Evolutionary conservation across 2,797 vertebrate species (phyloP), one percentile per base, ranked within the genome.

Genomic region (Bufotes viridis): DNA sequence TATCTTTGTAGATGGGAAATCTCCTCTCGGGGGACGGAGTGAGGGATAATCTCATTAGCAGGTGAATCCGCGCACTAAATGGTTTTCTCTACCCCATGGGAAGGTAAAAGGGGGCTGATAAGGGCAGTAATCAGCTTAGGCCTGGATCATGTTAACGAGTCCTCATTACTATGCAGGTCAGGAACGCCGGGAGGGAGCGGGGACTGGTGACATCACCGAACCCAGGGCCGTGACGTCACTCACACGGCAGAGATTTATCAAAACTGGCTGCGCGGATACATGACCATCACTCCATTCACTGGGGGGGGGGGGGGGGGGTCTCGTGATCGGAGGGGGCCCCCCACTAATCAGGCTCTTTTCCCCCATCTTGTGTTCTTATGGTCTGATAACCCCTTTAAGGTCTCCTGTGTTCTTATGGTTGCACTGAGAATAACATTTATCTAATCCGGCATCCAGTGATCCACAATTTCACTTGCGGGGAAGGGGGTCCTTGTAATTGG

Each of bases 11-110:
- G 51, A 78, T 53, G 34, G 22, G 26, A 34, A 80, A 86, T 86
- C 74, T 53, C 60, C n/a, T 13, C 24, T 20, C 0, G 55, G 42
- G 42, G 18, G 84, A 29, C 15, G 15, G 65, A 20, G 9, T 4
- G 15, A 3, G 17, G 2, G 22, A 26, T 61, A 49, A 29, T 85
- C 87, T 55, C 42, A 89, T 89, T 89, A 88, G 67, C 49, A 81
- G 82, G 76, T 80, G 65, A 74, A 58, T 13, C 57, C 63, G 61
- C 80, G 74, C 26, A 61, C 49, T 75, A 67, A 89, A 18, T 84
- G 83, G 67, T 76, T 89, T 89, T 82, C 53, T 76, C 78, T 42
- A 74, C 87, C 60, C 70, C 78, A 65, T 58, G 83, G 78, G 83
- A n/a, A 75, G 83, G n/a, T 49, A 34, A 29, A 63, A n/a, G 49